phyloP scores from a whole-genome alignment of 2,797 vertebrate genomes.

The Thamnophis elegans region DNA sequence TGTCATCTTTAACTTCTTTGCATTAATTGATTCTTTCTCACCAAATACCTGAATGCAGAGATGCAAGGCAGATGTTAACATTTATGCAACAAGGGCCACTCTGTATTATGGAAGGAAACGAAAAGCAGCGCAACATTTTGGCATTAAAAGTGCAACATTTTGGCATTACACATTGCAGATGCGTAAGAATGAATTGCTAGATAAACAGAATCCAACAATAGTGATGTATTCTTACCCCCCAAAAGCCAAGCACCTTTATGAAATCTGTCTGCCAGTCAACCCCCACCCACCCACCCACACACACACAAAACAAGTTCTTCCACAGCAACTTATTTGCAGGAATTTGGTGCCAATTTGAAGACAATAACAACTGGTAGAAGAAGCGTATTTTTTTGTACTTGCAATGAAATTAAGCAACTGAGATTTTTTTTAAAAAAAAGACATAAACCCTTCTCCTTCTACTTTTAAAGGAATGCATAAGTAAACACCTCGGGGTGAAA shows the following conservation, averaged over 20 bases:
- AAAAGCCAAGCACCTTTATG: neutral
- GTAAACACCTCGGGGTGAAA: constrained; percentile 52
- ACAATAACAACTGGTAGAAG: neutral
- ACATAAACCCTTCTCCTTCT: neutral
- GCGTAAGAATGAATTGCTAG: neutral
- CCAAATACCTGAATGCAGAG: neutral
- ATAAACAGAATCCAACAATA: neutral
- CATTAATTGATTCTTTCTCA: neutral
- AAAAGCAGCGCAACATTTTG: neutral
- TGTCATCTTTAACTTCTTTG: neutral
- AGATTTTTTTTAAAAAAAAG: constrained; percentile 3
- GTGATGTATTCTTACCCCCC: neutral
- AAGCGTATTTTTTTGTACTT: constrained; percentile 28
- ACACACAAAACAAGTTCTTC: neutral
- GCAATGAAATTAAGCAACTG: constrained; percentile 57
- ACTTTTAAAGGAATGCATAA: constrained; percentile 52
- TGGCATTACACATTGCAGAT: too few relatives aligned
- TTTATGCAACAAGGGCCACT: neutral
- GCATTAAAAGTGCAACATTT: neutral
- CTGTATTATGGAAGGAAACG: too few relatives aligned
- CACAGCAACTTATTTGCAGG: neutral
- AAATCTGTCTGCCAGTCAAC: neutral
- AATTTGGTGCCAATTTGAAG: neutral
- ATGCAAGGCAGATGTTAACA: neutral
- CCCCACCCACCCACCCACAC: neutral